Evolutionary conservation across 1,140 invertebrate species (phyloP).

Genomic region (Trichonephila clavipes): DNA sequence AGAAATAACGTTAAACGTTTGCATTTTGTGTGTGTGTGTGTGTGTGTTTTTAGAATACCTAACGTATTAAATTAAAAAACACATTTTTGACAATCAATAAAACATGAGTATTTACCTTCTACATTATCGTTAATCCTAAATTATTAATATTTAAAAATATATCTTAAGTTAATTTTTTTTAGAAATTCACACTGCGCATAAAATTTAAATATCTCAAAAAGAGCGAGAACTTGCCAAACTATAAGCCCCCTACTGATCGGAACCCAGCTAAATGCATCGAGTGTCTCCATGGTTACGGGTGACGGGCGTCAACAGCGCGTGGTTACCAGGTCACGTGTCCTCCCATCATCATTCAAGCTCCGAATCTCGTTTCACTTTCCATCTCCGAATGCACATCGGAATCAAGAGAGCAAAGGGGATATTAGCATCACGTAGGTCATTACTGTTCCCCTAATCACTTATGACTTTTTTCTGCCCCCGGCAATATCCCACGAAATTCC

Average conservation of each 20-base stretch:
- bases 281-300: conserved; percentile 50
- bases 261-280: conserved; percentile 50
- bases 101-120: no score
- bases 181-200: neutral
- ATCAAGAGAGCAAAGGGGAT: neutral
- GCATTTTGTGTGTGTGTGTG: no score
- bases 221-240: neutral
- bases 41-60: no score
- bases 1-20: no score
- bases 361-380: conserved; percentile 41
- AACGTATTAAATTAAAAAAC: no score
- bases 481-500: neutral
- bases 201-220: neutral
- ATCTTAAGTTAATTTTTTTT: no score
- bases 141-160: no score
- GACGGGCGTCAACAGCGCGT: conserved; percentile 65
- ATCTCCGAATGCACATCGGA: conserved; percentile 15
- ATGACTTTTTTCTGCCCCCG: neutral
- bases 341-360: conserved; percentile 41
- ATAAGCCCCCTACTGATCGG: neutral
- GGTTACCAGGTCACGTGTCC: conserved; percentile 62
- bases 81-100: no score
- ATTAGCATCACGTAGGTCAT: conserved; percentile 27
- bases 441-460: conserved; percentile 7
- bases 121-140: no score